Evolutionary conservation across 1,140 invertebrate genomes (phyloP), one percentile per base, ranked within the genome.

Genomic region (Forficula auricularia): DNA sequence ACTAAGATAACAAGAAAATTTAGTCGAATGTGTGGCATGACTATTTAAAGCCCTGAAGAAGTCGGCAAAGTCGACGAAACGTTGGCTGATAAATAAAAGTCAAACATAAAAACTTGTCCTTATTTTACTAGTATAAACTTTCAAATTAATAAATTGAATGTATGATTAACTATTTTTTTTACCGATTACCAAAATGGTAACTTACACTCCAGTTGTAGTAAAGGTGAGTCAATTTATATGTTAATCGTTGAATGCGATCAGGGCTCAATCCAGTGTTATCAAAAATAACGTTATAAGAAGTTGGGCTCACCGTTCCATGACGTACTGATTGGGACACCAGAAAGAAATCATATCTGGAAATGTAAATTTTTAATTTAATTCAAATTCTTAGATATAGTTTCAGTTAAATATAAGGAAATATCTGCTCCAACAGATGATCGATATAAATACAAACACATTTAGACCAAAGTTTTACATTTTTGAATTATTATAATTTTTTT

Each of bases 221-320:
- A 59, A 87, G 61, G 51, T 89, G 83, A 0, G 73, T 77, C 52
- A 88, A 58, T 57, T 87, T 88, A 52, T 80, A 90, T 0, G 83
- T 69, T 1, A 90, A 51, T 9, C 72, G 54, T 56, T 91, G 86
- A 4, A 87, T 54, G 41, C 71, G 64, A 44, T 84, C 79, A 0
- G 79, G 64, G 20, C 57, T 52, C 3, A 83, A 56, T 0, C 65
- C 66, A 4, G 71, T 60, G 6, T 55, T 68, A 50, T 86, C 81
- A 33, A 70, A 57, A 2, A 90, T 66, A 0, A 90, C 71, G 49
- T 81, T 83, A 54, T 87, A 91, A 18, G 72, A 71, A 0, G 84
- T 86, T 0, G 86, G 86, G 1, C 74, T 65, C 0, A 90, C 84
- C 0, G 87, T 86, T 0, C 83, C 82, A 48, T 88, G 78, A 0